Base-by-base conservation (phyloP, 2,113 vertebrate genomes). In the Spheniscus mendiculus region DNA sequence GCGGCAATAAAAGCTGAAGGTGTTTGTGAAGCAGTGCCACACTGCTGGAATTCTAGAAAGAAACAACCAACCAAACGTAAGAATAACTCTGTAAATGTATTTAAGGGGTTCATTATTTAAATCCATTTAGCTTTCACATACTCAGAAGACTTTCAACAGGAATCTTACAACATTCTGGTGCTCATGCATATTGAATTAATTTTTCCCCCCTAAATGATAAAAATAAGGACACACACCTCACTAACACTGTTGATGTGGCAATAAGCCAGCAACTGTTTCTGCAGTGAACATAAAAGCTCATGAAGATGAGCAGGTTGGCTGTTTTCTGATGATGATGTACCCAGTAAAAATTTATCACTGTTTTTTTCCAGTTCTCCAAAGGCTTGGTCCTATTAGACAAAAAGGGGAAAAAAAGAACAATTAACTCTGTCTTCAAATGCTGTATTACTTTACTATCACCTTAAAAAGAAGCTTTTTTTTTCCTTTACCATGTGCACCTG, bases 341-440 rank as follows among this genome's bases (percentile, higher is more conserved):
- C 99, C 79, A 99, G 98, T 61, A 99, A 98, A 93, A 99, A 98
- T 93, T 99, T 99, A 95, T 99, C 99, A 80, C 99, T 99, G 97
- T 99, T 99, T 96, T 99, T 99, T 98, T 99, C 99, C 98, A 99
- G 98, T 94, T 99, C 99, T 42, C 99, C 99, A 67, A 99, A 99
- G 2, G 99, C 99, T 98, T 99, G 99, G 94, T 99, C 99, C 99
- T 99, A 95, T 92, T 90, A 92, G 45, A 93, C 22, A 96, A 91
- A 25, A 2, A 17, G 11, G 5, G 29, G 2, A 3, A 52, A 27
- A 34, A 50, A 56, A 30, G 8, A 80, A 11, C 22, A 62, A 59
- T 82, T 71, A 77, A 62, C 5, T 65, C 32, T 72, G 20, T 36
- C 42, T 80, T 86, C 45, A 78, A 88, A 63, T 5, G 5, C 18